Evolutionary conservation across 2,888 invertebrate species (phyloP).

Genomic region (Panopea generosa): DNA sequence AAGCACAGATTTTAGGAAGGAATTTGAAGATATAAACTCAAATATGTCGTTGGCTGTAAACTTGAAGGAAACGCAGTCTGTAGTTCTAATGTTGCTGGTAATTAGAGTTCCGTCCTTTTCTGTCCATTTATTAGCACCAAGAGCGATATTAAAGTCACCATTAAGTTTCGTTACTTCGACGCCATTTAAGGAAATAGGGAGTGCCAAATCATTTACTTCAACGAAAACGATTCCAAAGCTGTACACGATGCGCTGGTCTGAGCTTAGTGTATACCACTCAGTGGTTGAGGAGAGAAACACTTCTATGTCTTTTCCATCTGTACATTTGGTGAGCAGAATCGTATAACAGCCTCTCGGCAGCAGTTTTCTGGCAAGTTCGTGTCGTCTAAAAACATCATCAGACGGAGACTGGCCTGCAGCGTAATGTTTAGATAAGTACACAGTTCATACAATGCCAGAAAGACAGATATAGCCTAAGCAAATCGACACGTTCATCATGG

Average conservation of each 20-base stretch:
- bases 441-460: too few species aligned
- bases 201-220: conserved; percentile 13
- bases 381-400: conserved; percentile 20
- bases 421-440: too few species aligned
- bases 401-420: background rate
- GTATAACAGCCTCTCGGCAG: conserved; percentile 46
- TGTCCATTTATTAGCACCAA: background rate
- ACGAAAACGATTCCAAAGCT: conserved; percentile 26
- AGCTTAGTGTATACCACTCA: conserved; percentile 6
- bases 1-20: conserved; percentile 38
- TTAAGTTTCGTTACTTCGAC: conserved; percentile 3
- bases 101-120: conserved; percentile 4
- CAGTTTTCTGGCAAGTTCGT: conserved; percentile 19
- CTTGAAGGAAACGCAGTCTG: conserved; percentile 34
- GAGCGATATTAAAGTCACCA: conserved; percentile 7
- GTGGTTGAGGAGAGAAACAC: conserved; percentile 24
- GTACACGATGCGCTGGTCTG: background rate
- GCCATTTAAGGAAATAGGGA: conserved; percentile 5
- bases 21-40: conserved; percentile 37
- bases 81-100: conserved; percentile 5
- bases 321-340: conserved; percentile 32
- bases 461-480: too few species aligned
- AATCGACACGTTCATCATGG: too few species aligned
- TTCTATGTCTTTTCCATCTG: conserved; percentile 25
- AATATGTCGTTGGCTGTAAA: conserved; percentile 35